phyloP scores from a whole-genome alignment of 2,113 vertebrate species.

The Chionomys nivalis region DNA sequence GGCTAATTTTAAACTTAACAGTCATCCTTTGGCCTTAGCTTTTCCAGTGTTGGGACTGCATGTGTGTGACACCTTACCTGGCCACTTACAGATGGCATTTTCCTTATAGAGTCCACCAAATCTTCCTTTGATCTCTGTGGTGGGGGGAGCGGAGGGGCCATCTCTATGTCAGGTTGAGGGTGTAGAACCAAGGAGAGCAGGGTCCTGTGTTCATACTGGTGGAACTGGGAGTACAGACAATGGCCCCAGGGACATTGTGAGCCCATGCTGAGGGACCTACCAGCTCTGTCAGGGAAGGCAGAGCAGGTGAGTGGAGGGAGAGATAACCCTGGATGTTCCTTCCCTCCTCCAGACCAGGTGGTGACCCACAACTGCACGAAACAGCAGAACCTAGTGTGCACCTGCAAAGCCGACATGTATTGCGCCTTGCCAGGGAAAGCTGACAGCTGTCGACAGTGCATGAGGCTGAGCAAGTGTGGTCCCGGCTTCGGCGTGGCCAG shows the following conservation, averaged over 20 bases:
- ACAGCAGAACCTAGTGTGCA: constrained; percentile 79
- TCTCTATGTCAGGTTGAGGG: background rate
- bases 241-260: background rate
- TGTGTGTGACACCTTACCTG: background rate
- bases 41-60: background rate
- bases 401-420: constrained; percentile 78
- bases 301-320: background rate
- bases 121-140: background rate
- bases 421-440: background rate
- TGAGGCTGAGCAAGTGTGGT: constrained; percentile 60
- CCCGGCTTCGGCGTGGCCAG: constrained; percentile 77
- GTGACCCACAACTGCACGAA: constrained; percentile 73
- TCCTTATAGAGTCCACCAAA: background rate
- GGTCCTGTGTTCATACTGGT: fast-evolving
- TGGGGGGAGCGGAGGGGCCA: background rate
- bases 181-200: background rate
- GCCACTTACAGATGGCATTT: no score
- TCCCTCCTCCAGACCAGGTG: constrained; percentile 71
- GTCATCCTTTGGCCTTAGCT: background rate
- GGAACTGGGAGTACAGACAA: fast-evolving
- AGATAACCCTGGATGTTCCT: background rate
- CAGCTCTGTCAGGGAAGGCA: background rate
- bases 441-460: constrained; percentile 68
- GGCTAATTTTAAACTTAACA: background rate
- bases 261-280: background rate